Conservation (phyloP, 2,888 invertebrate species). For the Calliopum simillimum region DNA sequence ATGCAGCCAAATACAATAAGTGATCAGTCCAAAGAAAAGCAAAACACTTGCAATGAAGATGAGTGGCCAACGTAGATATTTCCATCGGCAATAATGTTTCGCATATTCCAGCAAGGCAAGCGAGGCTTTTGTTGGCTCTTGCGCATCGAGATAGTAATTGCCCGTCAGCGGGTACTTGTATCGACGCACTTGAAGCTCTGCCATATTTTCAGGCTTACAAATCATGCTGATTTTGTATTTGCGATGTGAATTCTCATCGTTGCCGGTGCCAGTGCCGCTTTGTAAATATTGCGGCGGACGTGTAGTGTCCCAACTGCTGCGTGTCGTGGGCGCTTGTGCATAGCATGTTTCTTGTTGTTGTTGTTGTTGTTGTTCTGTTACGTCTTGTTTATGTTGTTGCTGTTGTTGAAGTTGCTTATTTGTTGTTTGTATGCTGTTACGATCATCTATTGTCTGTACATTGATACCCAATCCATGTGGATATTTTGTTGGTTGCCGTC, state of each 20-base stretch:
- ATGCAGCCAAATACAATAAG: slow-evolving; percentile 61
- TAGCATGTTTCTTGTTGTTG: slow-evolving; percentile 19
- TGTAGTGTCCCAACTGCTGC: slow-evolving; percentile 30
- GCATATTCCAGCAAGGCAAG: slow-evolving; percentile 51
- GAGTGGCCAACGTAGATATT: slow-evolving; percentile 60
- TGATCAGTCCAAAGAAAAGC: slow-evolving; percentile 61
- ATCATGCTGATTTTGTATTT: slow-evolving; percentile 59
- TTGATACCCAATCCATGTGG: slow-evolving; percentile 58
- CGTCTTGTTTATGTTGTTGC: slow-evolving; percentile 37
- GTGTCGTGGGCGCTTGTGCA: not conserved
- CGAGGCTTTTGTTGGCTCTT: slow-evolving; percentile 52
- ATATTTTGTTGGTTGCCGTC: slow-evolving; percentile 60
- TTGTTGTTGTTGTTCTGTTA: slow-evolving; percentile 42
- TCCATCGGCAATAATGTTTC: slow-evolving; percentile 57
- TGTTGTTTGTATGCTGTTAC: slow-evolving; percentile 46
- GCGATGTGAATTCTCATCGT: slow-evolving; percentile 45
- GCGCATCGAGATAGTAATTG: slow-evolving; percentile 57
- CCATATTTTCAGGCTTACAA: slow-evolving; percentile 55
- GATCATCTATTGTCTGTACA: slow-evolving; percentile 51
- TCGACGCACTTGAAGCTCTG: slow-evolving; percentile 61
- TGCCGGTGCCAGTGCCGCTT: slow-evolving; percentile 23
- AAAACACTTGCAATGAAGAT: slow-evolving; percentile 58
- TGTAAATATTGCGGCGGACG: slow-evolving; percentile 9
- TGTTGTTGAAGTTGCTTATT: slow-evolving; percentile 26
- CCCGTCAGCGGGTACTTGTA: slow-evolving; percentile 60